Conservation (phyloP, 2,888 invertebrate genomes). For the Luperina testacea region DNA sequence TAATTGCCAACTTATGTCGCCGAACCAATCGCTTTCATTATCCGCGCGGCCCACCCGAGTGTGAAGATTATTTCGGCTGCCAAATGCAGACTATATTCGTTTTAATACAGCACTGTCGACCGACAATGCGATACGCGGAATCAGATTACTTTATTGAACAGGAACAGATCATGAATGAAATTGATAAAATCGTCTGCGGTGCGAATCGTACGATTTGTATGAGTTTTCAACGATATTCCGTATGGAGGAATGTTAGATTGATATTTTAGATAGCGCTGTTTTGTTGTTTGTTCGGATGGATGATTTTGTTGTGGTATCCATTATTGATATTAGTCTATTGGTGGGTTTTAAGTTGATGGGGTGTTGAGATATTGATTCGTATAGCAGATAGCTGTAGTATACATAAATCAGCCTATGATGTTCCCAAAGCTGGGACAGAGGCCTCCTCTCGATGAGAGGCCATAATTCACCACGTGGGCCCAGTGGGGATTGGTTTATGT, state of each 20-base stretch:
- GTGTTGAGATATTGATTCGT: not conserved
- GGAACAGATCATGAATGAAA: conserved; percentile 84
- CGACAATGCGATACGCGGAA: conserved; percentile 83
- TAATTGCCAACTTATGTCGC: conserved; percentile 87
- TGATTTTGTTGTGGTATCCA: conserved; percentile 33
- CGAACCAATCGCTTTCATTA: conserved; percentile 82
- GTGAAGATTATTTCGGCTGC: conserved; percentile 85
- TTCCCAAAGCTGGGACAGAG: too few relatives aligned
- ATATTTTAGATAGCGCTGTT: conserved; percentile 61
- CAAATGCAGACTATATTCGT: conserved; percentile 78
- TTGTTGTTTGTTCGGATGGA: conserved; percentile 33
- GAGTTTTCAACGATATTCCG: conserved; percentile 69
- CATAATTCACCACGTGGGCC: not conserved
- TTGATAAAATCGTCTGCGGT: conserved; percentile 86
- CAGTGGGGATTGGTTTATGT: not conserved
- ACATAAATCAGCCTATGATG: too few relatives aligned
- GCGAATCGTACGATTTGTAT: conserved; percentile 75
- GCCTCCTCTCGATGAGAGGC: too few relatives aligned
- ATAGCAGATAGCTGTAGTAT: not conserved
- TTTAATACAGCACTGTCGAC: conserved; percentile 70
- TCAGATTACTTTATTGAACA: conserved; percentile 86
- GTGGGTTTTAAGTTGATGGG: conserved; percentile 25
- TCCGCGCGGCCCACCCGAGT: conserved; percentile 78
- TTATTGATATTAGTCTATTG: conserved; percentile 52
- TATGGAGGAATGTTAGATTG: conserved; percentile 60